phyloP scores from a whole-genome alignment of 2,113 vertebrate species.

The Morphnarchus princeps region DNA sequence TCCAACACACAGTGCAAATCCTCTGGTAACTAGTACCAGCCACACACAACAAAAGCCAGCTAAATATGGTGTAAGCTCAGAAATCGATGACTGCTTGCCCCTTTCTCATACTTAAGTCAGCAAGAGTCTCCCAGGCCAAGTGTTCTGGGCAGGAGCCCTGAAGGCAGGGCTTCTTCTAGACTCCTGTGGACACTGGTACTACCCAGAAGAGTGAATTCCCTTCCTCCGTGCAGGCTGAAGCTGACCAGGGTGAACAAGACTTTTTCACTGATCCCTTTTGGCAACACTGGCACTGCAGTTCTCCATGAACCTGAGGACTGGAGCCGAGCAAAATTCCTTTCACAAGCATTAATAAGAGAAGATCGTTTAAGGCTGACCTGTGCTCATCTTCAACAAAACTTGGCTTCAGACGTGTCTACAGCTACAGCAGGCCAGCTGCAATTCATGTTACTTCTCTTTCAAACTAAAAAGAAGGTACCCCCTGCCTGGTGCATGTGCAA shows the following conservation, averaged over 20 bases:
- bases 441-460: neutral
- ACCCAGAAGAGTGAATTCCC: neutral
- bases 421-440: neutral
- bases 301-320: neutral
- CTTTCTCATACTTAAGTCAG: neutral
- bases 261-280: neutral
- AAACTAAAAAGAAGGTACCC: neutral
- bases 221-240: neutral
- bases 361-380: neutral
- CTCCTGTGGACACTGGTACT: neutral
- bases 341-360: neutral
- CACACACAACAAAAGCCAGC: constrained; percentile 34
- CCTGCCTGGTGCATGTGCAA: neutral
- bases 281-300: neutral
- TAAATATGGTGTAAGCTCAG: neutral
- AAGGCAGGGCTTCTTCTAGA: neutral
- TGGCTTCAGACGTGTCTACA: neutral
- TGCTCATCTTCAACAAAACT: neutral
- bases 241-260: neutral
- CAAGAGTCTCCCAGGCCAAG: neutral
- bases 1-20: constrained; percentile 56
- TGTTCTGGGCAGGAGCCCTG: neutral
- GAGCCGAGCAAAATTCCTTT: neutral
- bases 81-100: neutral
- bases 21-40: constrained; percentile 54